Evolutionary conservation across 1,140 invertebrate genomes (phyloP).

Genomic region (Magallana ariakensis): DNA sequence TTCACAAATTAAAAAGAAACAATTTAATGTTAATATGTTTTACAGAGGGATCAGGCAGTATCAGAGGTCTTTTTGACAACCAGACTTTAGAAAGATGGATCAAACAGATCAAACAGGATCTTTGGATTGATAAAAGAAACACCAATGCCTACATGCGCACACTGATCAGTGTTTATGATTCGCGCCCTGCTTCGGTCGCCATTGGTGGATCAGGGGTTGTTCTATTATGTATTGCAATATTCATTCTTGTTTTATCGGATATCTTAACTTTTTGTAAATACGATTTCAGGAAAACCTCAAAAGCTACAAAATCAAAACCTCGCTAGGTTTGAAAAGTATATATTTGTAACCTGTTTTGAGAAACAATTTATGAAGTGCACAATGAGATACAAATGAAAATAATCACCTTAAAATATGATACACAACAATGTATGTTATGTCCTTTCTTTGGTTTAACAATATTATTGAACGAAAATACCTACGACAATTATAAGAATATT

Average conservation of each 20-base stretch:
- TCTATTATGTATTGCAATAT: neutral
- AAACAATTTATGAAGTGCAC: too few species aligned
- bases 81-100: neutral
- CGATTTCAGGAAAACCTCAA: neutral
- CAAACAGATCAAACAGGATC: neutral
- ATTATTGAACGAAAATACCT: too few species aligned
- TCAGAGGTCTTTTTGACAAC: neutral
- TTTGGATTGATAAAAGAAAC: neutral
- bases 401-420: too few species aligned
- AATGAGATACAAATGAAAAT: too few species aligned
- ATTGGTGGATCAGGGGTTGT: neutral
- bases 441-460: too few species aligned
- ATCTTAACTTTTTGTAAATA: neutral
- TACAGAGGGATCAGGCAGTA: neutral
- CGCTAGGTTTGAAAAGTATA: too few species aligned
- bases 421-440: too few species aligned
- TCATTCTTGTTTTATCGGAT: neutral
- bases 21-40: neutral
- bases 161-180: neutral
- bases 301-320: neutral
- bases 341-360: too few species aligned
- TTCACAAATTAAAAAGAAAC: too few species aligned
- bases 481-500: too few species aligned
- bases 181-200: neutral
- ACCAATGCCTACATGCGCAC: neutral